Percentiles rank a stretch among this genome's conserved stretches.
These are phyloP conservation scores for Lucilia cuprina DNA, from an alignment of 1,140 invertebrate genomes.

Conservation along the genomic window DNA sequence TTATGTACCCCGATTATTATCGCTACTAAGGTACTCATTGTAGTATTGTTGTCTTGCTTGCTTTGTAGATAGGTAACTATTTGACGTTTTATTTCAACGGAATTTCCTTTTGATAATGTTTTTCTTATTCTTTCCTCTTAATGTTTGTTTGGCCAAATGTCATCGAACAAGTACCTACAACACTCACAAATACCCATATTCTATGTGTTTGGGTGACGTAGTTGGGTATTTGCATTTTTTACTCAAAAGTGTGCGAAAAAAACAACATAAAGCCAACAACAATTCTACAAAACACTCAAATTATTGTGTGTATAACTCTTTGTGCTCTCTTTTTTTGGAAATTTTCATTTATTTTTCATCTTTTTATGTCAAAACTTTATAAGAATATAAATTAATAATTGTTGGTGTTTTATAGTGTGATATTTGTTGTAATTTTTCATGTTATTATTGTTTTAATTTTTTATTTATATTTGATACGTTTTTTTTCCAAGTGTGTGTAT, in stretches of 20 bases:
- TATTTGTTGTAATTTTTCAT: background rate
- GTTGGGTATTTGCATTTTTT: background rate
- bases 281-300: background rate
- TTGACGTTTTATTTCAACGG: constrained; percentile 31
- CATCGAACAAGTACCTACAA: too few relatives aligned
- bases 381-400: background rate
- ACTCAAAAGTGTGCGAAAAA: background rate
- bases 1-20: too few relatives aligned
- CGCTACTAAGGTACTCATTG: background rate
- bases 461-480: background rate
- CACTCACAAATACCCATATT: background rate
- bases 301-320: background rate
- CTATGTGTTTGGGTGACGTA: background rate
- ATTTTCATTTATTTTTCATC: background rate
- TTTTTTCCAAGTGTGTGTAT: background rate
- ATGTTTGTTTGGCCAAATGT: background rate
- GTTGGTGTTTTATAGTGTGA: background rate
- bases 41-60: background rate
- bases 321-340: background rate
- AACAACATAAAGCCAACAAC: too few relatives aligned
- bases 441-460: background rate
- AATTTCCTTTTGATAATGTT: constrained; percentile 6
- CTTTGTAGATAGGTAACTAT: background rate
- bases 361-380: background rate
- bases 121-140: background rate